phyloP scores from a whole-genome alignment of 2,888 invertebrate species.

The Plebejus melissa region DNA sequence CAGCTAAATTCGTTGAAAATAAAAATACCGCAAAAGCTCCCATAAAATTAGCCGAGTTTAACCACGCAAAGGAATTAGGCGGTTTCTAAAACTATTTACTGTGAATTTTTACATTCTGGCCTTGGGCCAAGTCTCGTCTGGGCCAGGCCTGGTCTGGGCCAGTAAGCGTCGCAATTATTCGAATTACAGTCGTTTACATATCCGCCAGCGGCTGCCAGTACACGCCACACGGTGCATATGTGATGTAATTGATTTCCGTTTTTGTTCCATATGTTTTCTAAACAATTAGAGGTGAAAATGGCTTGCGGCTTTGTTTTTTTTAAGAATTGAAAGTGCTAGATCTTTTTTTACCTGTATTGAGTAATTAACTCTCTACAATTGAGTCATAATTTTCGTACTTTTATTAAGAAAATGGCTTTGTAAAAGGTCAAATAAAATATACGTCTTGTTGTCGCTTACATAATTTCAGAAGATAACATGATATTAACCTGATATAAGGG shows the following conservation, averaged over 20 bases:
- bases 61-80: conserved; percentile 20
- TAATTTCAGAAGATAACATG: not conserved
- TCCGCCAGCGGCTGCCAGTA: conserved; percentile 23
- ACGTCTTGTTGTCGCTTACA: not conserved
- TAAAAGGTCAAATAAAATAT: not conserved
- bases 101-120: conserved; percentile 21
- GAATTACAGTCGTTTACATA: conserved; percentile 30
- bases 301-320: not conserved
- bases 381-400: not conserved
- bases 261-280: not conserved
- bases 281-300: not conserved
- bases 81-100: conserved; percentile 27
- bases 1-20: not conserved
- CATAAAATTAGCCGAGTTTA: not conserved
- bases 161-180: conserved; percentile 29
- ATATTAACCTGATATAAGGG: not conserved
- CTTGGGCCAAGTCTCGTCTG: conserved; percentile 15
- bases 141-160: not conserved
- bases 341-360: not conserved
- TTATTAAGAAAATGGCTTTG: not conserved
- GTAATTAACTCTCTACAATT: not conserved
- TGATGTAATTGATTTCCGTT: conserved; percentile 10
- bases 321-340: not conserved
- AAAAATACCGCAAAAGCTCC: not conserved
- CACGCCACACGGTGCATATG: not conserved